Evolutionary conservation across 2,113 vertebrate genomes (phyloP).

Genomic region (Cathartes aura): DNA sequence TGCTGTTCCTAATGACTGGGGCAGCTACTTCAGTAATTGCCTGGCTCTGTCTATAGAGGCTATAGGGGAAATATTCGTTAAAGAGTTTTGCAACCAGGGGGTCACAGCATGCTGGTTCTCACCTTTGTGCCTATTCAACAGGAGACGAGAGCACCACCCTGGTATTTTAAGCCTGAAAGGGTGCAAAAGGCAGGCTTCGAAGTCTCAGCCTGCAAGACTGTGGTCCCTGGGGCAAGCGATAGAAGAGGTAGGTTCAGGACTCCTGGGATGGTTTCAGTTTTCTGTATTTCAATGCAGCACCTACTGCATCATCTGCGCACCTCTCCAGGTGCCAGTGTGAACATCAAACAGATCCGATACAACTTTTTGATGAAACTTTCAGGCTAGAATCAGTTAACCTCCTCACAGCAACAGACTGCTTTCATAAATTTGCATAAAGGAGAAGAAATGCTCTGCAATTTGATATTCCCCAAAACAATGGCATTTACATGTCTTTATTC

Average conservation of each 20-base stretch:
- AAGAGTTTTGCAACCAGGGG: background rate
- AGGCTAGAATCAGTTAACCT: background rate
- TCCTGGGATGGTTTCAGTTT: background rate
- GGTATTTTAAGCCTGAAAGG: background rate
- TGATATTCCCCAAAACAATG: background rate
- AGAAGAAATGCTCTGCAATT: background rate
- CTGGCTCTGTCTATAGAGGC: background rate
- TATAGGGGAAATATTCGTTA: background rate
- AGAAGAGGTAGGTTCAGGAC: background rate
- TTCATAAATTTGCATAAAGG: background rate
- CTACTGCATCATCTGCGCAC: background rate
- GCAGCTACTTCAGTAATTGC: background rate
- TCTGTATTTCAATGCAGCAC: background rate
- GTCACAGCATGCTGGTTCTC: background rate
- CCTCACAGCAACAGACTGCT: background rate
- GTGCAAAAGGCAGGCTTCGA: background rate
- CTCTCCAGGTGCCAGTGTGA: background rate
- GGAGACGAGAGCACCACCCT: background rate
- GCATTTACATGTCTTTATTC: background rate
- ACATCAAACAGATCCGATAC: background rate
- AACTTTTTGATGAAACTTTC: background rate
- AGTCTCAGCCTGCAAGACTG: background rate
- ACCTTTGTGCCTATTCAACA: background rate
- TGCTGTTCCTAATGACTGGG: rapidly evolving
- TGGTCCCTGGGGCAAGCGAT: rapidly evolving